phyloP scores from a whole-genome alignment of 2,888 invertebrate genomes.

The Drosophila tanythrix region DNA sequence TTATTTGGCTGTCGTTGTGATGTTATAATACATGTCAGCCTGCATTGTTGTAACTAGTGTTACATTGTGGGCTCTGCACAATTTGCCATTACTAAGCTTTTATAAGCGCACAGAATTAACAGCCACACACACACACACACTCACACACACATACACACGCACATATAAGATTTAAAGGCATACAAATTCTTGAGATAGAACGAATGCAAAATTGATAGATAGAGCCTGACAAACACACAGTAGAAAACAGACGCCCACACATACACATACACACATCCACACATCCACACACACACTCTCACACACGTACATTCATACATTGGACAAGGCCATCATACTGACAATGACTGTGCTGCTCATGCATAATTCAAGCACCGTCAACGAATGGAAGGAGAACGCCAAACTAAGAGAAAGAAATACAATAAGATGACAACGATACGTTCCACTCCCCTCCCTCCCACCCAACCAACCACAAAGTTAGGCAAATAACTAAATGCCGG shows the following conservation, averaged over 20 bases:
- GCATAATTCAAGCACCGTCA: slow-evolving; percentile 65
- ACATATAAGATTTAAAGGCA: slow-evolving; percentile 57
- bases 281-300: neutral
- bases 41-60: slow-evolving; percentile 10
- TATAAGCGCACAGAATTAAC: slow-evolving; percentile 31
- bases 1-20: slow-evolving; percentile 1
- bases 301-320: slow-evolving; percentile 17
- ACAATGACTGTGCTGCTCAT: slow-evolving; percentile 63
- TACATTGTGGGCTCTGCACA: slow-evolving; percentile 43
- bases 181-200: slow-evolving; percentile 68
- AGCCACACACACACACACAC: neutral
- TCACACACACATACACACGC: neutral
- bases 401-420: slow-evolving; percentile 35
- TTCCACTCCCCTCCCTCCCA: slow-evolving; percentile 1
- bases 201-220: slow-evolving; percentile 74
- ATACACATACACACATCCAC: neutral
- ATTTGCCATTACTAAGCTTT: slow-evolving; percentile 34
- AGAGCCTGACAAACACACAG: slow-evolving; percentile 36
- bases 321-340: slow-evolving; percentile 69
- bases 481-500: slow-evolving; percentile 56
- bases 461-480: slow-evolving; percentile 38
- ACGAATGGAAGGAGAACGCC: slow-evolving; percentile 20
- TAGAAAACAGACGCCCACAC: neutral
- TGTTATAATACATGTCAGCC: neutral
- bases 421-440: slow-evolving; percentile 39